phyloP scores from a whole-genome alignment of 2,888 invertebrate species.

The Callinectes sapidus region DNA sequence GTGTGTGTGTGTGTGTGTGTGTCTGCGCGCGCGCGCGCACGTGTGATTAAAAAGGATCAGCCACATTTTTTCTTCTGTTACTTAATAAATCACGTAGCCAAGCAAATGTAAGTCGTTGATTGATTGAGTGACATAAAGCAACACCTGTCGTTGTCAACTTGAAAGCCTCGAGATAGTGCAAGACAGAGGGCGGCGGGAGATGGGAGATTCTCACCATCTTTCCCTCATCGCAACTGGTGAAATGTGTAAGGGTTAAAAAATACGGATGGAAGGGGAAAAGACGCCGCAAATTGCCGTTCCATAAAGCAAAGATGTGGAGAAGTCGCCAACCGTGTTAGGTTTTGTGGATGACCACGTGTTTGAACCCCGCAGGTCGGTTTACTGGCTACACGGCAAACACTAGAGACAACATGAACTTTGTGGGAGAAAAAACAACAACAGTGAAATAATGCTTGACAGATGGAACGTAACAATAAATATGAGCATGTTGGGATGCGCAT shows the following conservation, averaged over 20 bases:
- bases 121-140: neutral
- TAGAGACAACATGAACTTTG: neutral
- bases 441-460: neutral
- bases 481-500: neutral
- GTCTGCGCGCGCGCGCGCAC: conserved; percentile 11
- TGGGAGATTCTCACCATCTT: neutral
- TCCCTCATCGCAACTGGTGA: neutral
- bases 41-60: neutral
- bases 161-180: neutral
- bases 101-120: neutral
- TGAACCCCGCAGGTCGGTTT: neutral
- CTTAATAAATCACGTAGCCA: neutral
- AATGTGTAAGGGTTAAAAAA: neutral
- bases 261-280: neutral
- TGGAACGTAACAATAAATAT: neutral
- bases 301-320: neutral
- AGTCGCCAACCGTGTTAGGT: neutral
- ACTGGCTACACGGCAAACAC: neutral
- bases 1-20: conserved; percentile 44
- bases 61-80: neutral
- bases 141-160: neutral
- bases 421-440: neutral
- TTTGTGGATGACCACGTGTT: neutral
- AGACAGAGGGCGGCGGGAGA: neutral
- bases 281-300: neutral